phyloP scores from a whole-genome alignment of 1,140 invertebrate genomes.

The Conopomorpha cramerella region DNA sequence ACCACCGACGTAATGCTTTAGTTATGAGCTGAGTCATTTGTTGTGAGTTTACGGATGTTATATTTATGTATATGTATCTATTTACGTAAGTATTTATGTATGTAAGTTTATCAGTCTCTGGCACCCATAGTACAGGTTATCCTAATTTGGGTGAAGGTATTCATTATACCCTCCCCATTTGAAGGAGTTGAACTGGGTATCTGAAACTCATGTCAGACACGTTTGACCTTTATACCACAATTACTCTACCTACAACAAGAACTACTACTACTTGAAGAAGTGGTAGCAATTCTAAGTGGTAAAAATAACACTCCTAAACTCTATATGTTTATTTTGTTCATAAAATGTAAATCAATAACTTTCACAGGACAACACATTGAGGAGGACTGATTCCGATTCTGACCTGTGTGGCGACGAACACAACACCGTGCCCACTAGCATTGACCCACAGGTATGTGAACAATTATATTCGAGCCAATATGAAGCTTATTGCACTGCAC shows the following conservation, averaged over 20 bases:
- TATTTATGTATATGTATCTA: too few relatives aligned
- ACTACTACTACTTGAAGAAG: too few relatives aligned
- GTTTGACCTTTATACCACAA: background rate
- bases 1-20: too few relatives aligned
- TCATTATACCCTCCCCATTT: too few relatives aligned
- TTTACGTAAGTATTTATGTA: too few relatives aligned
- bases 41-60: constrained; percentile 85
- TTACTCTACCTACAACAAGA: background rate
- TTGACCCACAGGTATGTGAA: constrained; percentile 49
- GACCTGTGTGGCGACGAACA: constrained; percentile 83
- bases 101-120: too few relatives aligned
- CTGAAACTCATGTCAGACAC: constrained; percentile 87
- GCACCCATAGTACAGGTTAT: too few relatives aligned
- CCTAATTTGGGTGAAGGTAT: too few relatives aligned
- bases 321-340: background rate
- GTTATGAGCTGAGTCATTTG: constrained; percentile 88
- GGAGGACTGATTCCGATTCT: constrained; percentile 79
- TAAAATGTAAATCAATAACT: background rate
- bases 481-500: background rate
- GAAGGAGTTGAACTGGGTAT: too few relatives aligned
- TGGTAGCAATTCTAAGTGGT: too few relatives aligned
- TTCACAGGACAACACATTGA: constrained; percentile 65
- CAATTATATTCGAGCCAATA: constrained; percentile 2
- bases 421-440: constrained; percentile 37
- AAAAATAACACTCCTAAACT: too few relatives aligned